Evolutionary conservation across 2,113 vertebrate species (phyloP), one percentile per base, ranked within the genome.

Genomic region (Trogon surrucura): DNA sequence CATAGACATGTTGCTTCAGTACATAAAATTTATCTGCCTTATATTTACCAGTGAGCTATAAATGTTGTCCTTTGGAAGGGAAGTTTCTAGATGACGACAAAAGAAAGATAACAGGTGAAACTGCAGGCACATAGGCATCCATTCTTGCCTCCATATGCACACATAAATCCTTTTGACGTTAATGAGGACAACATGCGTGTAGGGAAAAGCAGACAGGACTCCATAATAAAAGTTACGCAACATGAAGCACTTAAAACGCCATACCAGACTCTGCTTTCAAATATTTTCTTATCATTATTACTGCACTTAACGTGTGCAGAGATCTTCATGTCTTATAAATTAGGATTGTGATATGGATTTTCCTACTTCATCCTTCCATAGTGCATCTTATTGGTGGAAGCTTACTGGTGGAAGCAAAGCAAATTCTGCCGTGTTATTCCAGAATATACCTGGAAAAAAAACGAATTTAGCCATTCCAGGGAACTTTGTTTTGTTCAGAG

Each of bases 21-120:
- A 92, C 88, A 83, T 95, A 95, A 95, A 95, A 93, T 96, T 95
- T 97, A 96, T 95, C 88, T 95, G 62, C 67, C 80, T 95, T 94
- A 54, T 96, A 93, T 95, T 95, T 96, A 95, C 94, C 95, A 94
- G 87, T 50, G 82, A 94, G 89, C 95, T 95, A 75, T 95, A 95
- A 97, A 96, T 94, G 95, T 80, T 96, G 78, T 92, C 54, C 82
- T 86, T 84, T 96, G 94, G 61, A 95, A 93, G 77, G 83, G 62
- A 96, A 91, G 75, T 86, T 93, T 69, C 82, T 85, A 56, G 83
- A 93, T 95, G 94, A 95, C 80, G 47, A 54, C 94, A 88, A 80
- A 51, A 69, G 75, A 44, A 93, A 91, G 88, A 87, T 93, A 93
- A 95, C 80, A 95, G 85, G 91, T 93, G 89, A 94, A 71, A 36